Conservation (phyloP, 1,140 invertebrate species). For the Brachionus sp. region DNA sequence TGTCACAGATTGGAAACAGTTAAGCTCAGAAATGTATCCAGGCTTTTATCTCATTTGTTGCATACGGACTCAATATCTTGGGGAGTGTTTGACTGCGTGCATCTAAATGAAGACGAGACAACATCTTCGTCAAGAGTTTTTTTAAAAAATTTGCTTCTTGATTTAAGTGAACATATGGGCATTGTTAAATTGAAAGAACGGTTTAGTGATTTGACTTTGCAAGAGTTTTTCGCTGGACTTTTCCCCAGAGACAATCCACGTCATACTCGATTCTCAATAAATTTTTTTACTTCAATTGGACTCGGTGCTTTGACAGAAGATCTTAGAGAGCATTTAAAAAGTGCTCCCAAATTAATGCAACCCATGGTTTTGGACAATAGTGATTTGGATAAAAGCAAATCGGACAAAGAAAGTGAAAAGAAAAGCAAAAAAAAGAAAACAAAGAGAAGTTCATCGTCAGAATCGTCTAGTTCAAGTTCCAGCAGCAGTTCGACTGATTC, state of each 20-base stretch:
- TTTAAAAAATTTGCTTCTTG: constrained; percentile 94
- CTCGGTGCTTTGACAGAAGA: constrained; percentile 82
- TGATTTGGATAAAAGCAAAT: constrained; percentile 20
- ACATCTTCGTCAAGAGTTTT: constrained; percentile 95
- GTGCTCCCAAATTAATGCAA: constrained; percentile 35
- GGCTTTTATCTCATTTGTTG: constrained; percentile 93
- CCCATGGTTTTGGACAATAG: constrained; percentile 28
- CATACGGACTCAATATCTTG: constrained; percentile 90
- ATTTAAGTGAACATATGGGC: constrained; percentile 92
- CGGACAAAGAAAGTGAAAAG: constrained; percentile 8
- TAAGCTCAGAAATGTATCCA: constrained; percentile 92
- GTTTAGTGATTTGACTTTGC: constrained; percentile 80
- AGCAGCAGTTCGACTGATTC: not conserved
- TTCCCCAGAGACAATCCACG: constrained; percentile 92
- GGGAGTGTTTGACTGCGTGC: constrained; percentile 66
- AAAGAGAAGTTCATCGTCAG: not conserved
- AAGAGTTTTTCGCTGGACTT: constrained; percentile 80
- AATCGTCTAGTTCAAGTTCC: not conserved
- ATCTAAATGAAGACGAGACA: constrained; percentile 89
- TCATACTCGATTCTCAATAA: constrained; percentile 95
- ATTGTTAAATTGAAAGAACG: constrained; percentile 81
- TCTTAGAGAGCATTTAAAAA: constrained; percentile 33
- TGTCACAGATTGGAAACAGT: constrained; percentile 84
- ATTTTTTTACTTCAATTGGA: constrained; percentile 98
- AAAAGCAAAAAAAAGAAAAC: not conserved